These are phyloP conservation scores for Peromyscus leucopus DNA, from an alignment of 2,113 vertebrate species.

Conservation along the genomic window DNA sequence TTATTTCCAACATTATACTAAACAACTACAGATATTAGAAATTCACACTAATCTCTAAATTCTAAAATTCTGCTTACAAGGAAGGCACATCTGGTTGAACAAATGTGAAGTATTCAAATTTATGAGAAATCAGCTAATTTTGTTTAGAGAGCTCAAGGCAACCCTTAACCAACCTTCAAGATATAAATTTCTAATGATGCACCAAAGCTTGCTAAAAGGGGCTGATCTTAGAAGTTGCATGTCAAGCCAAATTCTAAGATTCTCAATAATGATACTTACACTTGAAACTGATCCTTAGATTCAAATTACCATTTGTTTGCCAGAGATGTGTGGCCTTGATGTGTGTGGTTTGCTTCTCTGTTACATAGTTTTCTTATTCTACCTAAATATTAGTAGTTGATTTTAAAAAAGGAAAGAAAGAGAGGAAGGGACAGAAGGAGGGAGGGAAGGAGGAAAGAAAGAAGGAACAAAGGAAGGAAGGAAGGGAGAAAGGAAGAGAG, in stretches of 20 bases:
- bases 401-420: not conserved
- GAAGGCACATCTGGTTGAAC: slow-evolving; percentile 5
- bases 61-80: slow-evolving; percentile 15
- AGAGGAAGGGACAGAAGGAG: not conserved
- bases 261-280: not conserved
- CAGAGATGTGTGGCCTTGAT: not conserved
- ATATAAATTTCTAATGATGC: not conserved
- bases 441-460: not conserved
- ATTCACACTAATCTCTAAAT: slow-evolving; percentile 23
- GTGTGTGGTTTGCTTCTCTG: not conserved
- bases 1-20: slow-evolving; percentile 59
- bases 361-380: not conserved
- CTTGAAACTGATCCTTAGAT: not conserved
- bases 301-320: not conserved
- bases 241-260: slow-evolving; percentile 1
- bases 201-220: not conserved
- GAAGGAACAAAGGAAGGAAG: not conserved
- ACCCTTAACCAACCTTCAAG: slow-evolving; percentile 31
- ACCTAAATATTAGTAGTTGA: not conserved
- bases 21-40: slow-evolving; percentile 61
- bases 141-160: slow-evolving; percentile 16
- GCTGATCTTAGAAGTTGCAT: not conserved
- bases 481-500: rapidly evolving
- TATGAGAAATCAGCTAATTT: slow-evolving; percentile 35
- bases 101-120: slow-evolving; percentile 51